Evolutionary conservation across 2,888 invertebrate species (phyloP).

Genomic region (Myopa tessellatipennis): DNA sequence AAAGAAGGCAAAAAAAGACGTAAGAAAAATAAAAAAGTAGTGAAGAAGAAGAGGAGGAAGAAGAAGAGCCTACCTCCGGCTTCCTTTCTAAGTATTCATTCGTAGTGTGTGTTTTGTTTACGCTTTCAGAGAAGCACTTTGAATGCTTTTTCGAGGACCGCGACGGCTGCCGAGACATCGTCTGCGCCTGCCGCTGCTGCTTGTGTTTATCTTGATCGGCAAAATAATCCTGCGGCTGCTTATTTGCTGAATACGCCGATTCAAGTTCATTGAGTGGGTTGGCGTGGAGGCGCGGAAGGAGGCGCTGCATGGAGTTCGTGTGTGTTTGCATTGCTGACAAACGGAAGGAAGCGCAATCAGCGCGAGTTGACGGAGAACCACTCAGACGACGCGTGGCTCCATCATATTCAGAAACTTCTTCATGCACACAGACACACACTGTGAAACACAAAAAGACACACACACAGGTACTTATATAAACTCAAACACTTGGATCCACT

Average conservation of each 20-base stretch:
- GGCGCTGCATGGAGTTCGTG: neutral
- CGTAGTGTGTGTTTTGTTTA: neutral
- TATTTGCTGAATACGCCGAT: slow-evolving; percentile 13
- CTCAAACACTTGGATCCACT: neutral
- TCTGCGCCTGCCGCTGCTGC: neutral
- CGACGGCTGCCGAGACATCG: neutral
- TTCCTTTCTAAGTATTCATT: no score
- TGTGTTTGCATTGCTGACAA: neutral
- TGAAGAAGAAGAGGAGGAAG: neutral
- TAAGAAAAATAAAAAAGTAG: slow-evolving; percentile 4
- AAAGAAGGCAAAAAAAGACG: slow-evolving; percentile 15
- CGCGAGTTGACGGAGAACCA: neutral
- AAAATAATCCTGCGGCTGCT: slow-evolving; percentile 15
- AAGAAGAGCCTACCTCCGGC: neutral
- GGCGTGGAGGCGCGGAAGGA: neutral
- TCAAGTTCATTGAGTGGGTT: slow-evolving; percentile 21
- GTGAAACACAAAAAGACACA: slow-evolving; percentile 11
- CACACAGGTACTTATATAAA: neutral
- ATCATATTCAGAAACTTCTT: neutral
- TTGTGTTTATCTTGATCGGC: neutral
- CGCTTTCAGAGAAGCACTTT: neutral
- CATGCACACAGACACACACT: neutral
- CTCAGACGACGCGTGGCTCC: neutral
- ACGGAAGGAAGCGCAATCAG: slow-evolving; percentile 32
- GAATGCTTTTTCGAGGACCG: neutral